phyloP scores from a whole-genome alignment of 2,797 vertebrate genomes.

The Sebastes cheni region DNA sequence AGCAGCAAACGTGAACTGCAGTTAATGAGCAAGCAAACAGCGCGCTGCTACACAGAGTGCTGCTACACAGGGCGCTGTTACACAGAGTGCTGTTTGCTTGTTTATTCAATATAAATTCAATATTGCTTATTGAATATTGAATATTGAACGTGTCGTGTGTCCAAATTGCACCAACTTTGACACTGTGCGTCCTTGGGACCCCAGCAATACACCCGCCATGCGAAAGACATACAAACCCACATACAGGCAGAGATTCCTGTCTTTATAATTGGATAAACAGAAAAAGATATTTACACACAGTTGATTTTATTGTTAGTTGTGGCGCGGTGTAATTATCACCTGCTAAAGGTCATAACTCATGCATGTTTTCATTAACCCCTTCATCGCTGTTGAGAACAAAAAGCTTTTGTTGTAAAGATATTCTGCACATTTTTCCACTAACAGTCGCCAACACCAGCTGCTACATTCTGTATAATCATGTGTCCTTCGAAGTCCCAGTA shows the following conservation, averaged over 20 bases:
- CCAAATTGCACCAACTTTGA: no score
- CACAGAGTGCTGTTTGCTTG: no score
- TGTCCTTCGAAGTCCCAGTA: neutral
- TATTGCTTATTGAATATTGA: no score
- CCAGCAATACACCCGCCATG: neutral
- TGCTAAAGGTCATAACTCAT: neutral
- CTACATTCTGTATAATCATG: neutral
- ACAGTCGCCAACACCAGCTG: slow-evolving; percentile 2
- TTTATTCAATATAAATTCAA: no score
- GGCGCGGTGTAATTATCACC: neutral
- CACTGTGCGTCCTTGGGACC: no score
- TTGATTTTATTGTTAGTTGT: neutral
- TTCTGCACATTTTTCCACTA: neutral
- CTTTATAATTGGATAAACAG: neutral
- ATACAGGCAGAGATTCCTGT: neutral
- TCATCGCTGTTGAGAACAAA: neutral
- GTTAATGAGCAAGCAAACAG: no score
- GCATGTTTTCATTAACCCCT: neutral
- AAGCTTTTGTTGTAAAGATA: neutral
- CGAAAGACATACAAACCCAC: neutral
- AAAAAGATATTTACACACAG: neutral
- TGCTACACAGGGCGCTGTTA: no score
- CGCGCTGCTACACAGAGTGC: no score
- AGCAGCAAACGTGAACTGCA: no score
- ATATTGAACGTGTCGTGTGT: no score